Conservation (phyloP, 2,113 vertebrate genomes). For the Megalops atlanticus region DNA sequence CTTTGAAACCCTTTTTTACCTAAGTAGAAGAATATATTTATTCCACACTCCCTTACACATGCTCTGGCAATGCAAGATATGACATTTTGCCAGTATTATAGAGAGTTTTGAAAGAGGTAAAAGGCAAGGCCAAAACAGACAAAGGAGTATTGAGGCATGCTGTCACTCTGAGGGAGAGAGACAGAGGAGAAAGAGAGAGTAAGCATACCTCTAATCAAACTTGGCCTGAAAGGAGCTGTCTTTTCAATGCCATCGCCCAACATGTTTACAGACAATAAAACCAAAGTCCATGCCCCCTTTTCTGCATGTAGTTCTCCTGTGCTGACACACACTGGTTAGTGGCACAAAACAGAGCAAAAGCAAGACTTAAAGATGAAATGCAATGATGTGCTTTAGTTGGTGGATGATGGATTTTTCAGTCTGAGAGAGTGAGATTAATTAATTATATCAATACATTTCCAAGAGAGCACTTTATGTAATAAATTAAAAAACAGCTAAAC, state of each 20-base stretch:
- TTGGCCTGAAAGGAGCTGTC: not conserved
- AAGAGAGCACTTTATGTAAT: not conserved
- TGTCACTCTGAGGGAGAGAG: not conserved
- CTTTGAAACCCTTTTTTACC: not conserved
- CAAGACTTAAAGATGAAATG: not conserved
- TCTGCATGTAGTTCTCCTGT: not conserved
- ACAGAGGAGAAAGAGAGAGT: not conserved
- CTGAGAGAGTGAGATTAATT: not conserved
- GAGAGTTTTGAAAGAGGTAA: not conserved
- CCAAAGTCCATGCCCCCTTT: conserved; percentile 21
- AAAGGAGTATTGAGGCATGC: not conserved
- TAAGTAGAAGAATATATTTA: not conserved
- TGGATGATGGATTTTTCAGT: not conserved
- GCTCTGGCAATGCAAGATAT: not conserved
- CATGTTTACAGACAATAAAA: conserved; percentile 31
- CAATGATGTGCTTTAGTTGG: not conserved
- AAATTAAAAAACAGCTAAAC: not conserved
- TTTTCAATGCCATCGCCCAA: conserved; percentile 31
- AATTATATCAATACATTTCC: not conserved
- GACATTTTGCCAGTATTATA: conserved; percentile 2
- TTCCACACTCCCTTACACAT: not conserved
- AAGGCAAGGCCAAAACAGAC: conserved; percentile 14
- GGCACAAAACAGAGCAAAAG: not conserved
- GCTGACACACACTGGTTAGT: not conserved
- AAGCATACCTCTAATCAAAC: not conserved